A percentile compares a stretch with the other conserved stretches of the same genome.
Conservation (phyloP, 2,888 invertebrate species). For the Halictus quadricinctus region DNA sequence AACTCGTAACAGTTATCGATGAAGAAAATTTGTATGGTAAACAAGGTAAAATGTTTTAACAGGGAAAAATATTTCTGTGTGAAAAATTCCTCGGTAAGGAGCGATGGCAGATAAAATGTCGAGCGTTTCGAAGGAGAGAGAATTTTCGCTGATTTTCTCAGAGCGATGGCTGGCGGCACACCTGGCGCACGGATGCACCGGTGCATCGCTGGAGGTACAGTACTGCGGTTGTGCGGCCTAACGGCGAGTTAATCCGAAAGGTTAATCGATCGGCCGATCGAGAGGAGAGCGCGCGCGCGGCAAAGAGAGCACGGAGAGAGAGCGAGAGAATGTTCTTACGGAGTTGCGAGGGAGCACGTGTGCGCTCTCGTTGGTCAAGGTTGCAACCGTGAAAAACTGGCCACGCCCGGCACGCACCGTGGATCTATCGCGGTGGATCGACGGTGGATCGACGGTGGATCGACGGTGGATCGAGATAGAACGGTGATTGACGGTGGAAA, state of each 20-base stretch:
- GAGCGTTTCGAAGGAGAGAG: background rate
- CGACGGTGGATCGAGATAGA: background rate
- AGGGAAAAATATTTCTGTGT: background rate
- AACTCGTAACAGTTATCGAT: too few species aligned
- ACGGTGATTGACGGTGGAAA: slow-evolving; percentile 22
- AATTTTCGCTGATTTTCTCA: background rate
- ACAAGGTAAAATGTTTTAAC: background rate
- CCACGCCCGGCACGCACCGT: slow-evolving; percentile 18
- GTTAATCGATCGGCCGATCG: slow-evolving; percentile 4
- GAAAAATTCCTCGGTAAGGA: background rate
- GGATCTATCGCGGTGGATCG: background rate
- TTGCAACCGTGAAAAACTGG: slow-evolving; percentile 22
- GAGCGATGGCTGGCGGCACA: background rate
- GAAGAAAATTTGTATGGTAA: too few species aligned
- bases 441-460: background rate
- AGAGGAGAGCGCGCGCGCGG: background rate
- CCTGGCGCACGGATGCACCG: background rate
- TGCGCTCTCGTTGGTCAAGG: background rate
- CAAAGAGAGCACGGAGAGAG: background rate
- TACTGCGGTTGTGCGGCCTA: background rate
- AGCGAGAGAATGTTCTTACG: background rate
- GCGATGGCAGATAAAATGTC: background rate
- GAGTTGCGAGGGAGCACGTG: background rate
- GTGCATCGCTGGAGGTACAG: background rate
- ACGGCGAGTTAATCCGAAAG: slow-evolving; percentile 11